A percentile compares a stretch with the other conserved stretches of the same genome.
Conservation (phyloP, 2,888 invertebrate species). For the Chrysodeixis includens region DNA sequence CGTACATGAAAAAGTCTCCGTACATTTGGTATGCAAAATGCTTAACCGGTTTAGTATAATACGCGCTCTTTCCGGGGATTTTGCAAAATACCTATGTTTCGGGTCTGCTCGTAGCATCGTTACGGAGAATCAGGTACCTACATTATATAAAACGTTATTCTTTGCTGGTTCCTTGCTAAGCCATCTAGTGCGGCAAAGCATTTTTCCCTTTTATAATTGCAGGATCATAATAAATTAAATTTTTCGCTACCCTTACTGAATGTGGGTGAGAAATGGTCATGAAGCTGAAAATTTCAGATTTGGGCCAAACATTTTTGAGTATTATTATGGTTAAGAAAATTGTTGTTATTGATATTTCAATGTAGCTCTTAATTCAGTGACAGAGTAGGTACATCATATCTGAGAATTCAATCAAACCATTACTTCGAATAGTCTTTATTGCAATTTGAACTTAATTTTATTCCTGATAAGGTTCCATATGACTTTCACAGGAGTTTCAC, state of each 20-base stretch:
- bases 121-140: slow-evolving; percentile 20
- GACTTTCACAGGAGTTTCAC: slow-evolving; percentile 5
- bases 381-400: slow-evolving; percentile 32
- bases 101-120: slow-evolving; percentile 31
- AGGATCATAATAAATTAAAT: slow-evolving; percentile 6
- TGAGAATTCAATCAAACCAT: slow-evolving; percentile 37
- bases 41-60: slow-evolving; percentile 61
- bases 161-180: slow-evolving; percentile 22
- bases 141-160: slow-evolving; percentile 26
- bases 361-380: slow-evolving; percentile 12
- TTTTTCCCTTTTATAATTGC: slow-evolving; percentile 8
- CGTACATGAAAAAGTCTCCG: slow-evolving; percentile 32
- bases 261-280: neutral
- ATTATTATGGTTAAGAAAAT: too few species aligned
- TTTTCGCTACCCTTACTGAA: neutral
- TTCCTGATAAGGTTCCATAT: slow-evolving; percentile 13
- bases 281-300: slow-evolving; percentile 6
- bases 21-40: slow-evolving; percentile 62
- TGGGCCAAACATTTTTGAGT: too few species aligned
- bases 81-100: slow-evolving; percentile 59
- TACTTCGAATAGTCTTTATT: slow-evolving; percentile 17
- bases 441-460: slow-evolving; percentile 7
- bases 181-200: slow-evolving; percentile 7
- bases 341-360: too few species aligned
- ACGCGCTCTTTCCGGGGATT: slow-evolving; percentile 53